Evolutionary conservation across 2,113 vertebrate species (phyloP), one percentile per base, ranked within the genome.

Genomic region (Gopherus flavomarginatus): DNA sequence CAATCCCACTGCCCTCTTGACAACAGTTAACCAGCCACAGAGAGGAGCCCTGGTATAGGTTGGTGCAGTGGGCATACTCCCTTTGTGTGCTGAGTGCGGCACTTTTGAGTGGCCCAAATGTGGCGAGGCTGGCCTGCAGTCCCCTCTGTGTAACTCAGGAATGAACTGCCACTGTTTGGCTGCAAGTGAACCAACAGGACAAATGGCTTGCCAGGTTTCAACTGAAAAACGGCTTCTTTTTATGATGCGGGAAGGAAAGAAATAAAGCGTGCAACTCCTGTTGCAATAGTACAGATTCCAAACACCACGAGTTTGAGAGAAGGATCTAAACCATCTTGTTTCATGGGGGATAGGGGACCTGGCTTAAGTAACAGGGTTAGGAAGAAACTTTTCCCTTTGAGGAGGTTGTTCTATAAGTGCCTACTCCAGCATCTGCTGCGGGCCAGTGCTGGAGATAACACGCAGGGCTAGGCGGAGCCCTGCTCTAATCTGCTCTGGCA

Each of bases 211-310:
- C 29, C 13, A n/a, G 42, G 57, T 7, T 4, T 88, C 5, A 38
- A 31, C 2, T 8, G 4, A 1, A 31, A 88, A 75, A 35, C 0
- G 1, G 7, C 2, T 0, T 72, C 1, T 87, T 86, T 81, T 90
- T 8, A 14, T 0, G 87, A 42, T 0, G 0, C 22, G 42, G 22
- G 65, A 69, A 21, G 65, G 35, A 65, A 59, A 59, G 27, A 59
- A 29, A 59, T 27, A 31, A 27, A 16, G 3, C 16, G 4, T 35
- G 62, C 62, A 35, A 35, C 16, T 35, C 13, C 54, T 26, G 21
- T 12, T 1, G 1, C 26, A 57, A 27, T 27, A 57, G 5, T 26
- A 29, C 56, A 57, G 35, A n/a, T 85, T 90, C 22, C 57, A 94
- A 42, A 12, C 0, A 0, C 59, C 89, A 87, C 16, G 12, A 24